phyloP scores from a whole-genome alignment of 2,888 invertebrate species.

The Drosophila limbata region DNA sequence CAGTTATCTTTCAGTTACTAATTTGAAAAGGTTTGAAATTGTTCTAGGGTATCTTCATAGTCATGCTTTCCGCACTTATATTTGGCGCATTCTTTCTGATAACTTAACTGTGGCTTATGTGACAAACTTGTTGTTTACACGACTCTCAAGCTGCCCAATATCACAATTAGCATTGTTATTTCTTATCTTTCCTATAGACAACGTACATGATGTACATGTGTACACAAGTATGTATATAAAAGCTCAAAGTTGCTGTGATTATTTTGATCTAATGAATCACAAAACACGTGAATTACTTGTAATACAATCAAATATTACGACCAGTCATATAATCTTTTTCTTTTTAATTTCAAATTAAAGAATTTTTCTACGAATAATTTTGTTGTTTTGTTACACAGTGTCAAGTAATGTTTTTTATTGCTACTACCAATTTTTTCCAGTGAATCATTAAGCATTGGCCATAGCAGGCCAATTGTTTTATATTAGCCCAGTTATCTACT shows the following conservation, averaged over 20 bases:
- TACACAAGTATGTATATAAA: too few relatives aligned
- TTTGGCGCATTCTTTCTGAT: background rate
- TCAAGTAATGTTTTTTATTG: background rate
- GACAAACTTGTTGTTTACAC: conserved; percentile 31
- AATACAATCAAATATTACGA: background rate
- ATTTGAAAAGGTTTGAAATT: background rate
- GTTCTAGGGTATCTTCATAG: conserved; percentile 15
- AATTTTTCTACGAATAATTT: conserved; percentile 4
- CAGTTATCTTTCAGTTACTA: background rate
- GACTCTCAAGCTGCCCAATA: conserved; percentile 26
- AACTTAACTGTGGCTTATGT: background rate
- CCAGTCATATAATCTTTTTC: too few relatives aligned
- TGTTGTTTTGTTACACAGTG: background rate
- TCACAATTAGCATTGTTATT: conserved; percentile 18
- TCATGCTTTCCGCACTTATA: background rate
- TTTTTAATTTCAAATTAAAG: background rate
- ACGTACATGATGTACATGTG: background rate
- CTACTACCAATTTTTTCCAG: conserved; percentile 2
- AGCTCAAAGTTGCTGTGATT: conserved; percentile 8
- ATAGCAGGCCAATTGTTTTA: conserved; percentile 41
- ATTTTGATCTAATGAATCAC: conserved; percentile 27
- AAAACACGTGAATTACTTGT: conserved; percentile 1
- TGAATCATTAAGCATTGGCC: conserved; percentile 46
- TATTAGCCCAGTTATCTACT: conserved; percentile 38
- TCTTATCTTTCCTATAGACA: conserved; percentile 33